Conservation (phyloP, 2,888 invertebrate species). For the Blomia tropicalis region DNA sequence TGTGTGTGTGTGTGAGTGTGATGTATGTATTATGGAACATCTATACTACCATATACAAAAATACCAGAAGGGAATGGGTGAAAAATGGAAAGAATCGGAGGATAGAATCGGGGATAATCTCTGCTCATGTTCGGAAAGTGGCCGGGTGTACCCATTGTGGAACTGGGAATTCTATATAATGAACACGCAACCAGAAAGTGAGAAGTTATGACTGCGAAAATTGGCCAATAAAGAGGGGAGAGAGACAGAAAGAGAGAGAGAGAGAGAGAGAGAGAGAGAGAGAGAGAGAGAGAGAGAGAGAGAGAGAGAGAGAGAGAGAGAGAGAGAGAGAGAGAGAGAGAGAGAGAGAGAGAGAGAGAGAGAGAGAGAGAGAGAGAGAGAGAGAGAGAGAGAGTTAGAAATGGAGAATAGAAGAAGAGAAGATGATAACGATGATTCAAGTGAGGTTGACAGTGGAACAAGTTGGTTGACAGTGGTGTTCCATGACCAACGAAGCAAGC, state of each 20-base stretch:
- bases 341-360: neutral
- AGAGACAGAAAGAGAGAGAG: neutral
- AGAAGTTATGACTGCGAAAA: constrained; percentile 15
- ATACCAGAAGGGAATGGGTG: too few species aligned
- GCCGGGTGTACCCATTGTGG: constrained; percentile 2
- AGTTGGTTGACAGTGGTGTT: constrained; percentile 8
- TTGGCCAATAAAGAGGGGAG: constrained; percentile 5
- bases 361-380: neutral
- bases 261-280: neutral
- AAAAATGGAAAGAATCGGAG: neutral
- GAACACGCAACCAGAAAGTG: neutral
- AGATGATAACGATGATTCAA: constrained; percentile 1
- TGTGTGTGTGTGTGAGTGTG: too few species aligned
- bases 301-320: neutral
- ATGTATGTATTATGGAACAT: too few species aligned
- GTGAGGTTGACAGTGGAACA: neutral
- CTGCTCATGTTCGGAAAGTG: constrained; percentile 13
- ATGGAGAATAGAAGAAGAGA: neutral
- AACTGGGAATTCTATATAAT: neutral
- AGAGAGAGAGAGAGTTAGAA: neutral
- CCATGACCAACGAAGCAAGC: neutral
- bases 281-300: neutral
- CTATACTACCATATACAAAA: too few species aligned
- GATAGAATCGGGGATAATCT: constrained; percentile 8
- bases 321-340: neutral